These are phyloP conservation scores for Cottoperca gobio DNA, from an alignment of 2,797 vertebrate species.

Conservation along the genomic window DNA sequence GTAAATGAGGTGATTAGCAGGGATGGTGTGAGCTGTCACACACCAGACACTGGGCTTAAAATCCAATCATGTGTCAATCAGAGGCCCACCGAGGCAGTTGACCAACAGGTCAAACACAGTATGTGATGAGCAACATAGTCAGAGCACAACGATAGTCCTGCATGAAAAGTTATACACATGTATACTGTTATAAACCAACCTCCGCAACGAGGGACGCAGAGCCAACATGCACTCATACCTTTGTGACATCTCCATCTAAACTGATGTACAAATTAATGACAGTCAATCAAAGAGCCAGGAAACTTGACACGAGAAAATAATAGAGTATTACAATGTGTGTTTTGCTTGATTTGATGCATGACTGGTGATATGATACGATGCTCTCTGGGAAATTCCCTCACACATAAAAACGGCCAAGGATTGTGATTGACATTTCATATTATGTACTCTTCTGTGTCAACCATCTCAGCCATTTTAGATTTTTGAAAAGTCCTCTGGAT, in stretches of 20 bases:
- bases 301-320: constrained; percentile 37
- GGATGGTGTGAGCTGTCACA: constrained; percentile 79
- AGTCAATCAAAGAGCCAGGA: constrained; percentile 26
- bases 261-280: constrained; percentile 45
- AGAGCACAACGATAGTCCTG: constrained; percentile 21
- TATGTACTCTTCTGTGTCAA: constrained; percentile 48
- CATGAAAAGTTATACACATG: constrained; percentile 6
- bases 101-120: constrained; percentile 75
- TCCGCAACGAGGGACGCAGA: background rate
- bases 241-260: constrained; percentile 43
- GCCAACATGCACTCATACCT: constrained; percentile 36
- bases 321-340: constrained; percentile 41
- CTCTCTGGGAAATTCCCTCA: constrained; percentile 70
- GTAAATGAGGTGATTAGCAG: constrained; percentile 82
- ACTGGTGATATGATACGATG: constrained; percentile 45
- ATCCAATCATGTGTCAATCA: constrained; percentile 80
- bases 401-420: constrained; percentile 39
- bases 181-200: background rate
- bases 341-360: constrained; percentile 67
- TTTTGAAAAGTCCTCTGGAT: constrained; percentile 7
- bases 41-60: constrained; percentile 70
- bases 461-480: constrained; percentile 28
- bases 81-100: constrained; percentile 64
- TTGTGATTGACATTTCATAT: constrained; percentile 70
- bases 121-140: constrained; percentile 28